These are phyloP conservation scores for Petrocephalus microphthalmus DNA, from an alignment of 2,113 vertebrate genomes.

Conservation along the genomic window DNA sequence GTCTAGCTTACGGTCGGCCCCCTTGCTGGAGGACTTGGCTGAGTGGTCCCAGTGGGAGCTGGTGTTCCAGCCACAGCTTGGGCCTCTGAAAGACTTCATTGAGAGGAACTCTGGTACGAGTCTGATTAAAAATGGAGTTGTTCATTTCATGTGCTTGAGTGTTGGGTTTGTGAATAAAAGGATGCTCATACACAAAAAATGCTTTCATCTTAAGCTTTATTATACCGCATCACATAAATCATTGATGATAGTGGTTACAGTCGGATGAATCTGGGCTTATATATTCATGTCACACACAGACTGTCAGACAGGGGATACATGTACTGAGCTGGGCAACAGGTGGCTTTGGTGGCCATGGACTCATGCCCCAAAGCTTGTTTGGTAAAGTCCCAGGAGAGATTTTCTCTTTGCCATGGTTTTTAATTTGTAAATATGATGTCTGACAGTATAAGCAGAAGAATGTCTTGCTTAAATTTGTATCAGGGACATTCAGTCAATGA, in stretches of 20 bases:
- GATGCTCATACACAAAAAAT: not conserved
- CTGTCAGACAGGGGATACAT: not conserved
- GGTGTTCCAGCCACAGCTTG: slow-evolving; percentile 56
- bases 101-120: slow-evolving; percentile 46
- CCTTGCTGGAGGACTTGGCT: slow-evolving; percentile 61
- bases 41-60: slow-evolving; percentile 69
- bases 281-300: not conserved
- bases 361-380: not conserved
- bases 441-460: not conserved
- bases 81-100: slow-evolving; percentile 64
- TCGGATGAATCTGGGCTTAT: not conserved
- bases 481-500: not conserved
- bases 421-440: not conserved
- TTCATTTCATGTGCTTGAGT: not conserved
- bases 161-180: not conserved
- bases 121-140: not conserved
- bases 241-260: not conserved
- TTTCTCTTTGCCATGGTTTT: not conserved
- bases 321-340: not conserved
- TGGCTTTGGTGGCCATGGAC: not conserved
- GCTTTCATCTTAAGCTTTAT: not conserved
- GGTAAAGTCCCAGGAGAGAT: not conserved
- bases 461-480: not conserved
- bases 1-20: slow-evolving; percentile 56
- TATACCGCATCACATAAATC: not conserved